These are phyloP conservation scores for Pseudorhombus dupliciocellatus DNA, from an alignment of 2,113 vertebrate genomes.

Conservation along the genomic window DNA sequence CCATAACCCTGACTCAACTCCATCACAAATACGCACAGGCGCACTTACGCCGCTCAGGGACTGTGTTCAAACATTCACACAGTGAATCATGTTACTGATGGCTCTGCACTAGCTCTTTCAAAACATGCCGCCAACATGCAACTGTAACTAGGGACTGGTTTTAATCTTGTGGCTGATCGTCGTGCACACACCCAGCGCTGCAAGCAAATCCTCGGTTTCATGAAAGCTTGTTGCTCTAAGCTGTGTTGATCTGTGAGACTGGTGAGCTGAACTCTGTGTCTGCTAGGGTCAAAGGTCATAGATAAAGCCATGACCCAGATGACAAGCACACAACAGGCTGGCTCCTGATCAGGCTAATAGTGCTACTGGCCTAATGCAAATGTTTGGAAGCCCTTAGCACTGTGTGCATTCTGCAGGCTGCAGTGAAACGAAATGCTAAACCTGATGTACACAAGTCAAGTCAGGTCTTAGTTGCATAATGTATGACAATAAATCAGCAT, in stretches of 20 bases:
- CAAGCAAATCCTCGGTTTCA: slow-evolving; percentile 2
- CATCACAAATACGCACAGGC: neutral
- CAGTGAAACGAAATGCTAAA: slow-evolving; percentile 6
- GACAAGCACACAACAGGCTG: slow-evolving; percentile 19
- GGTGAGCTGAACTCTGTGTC: slow-evolving; percentile 30
- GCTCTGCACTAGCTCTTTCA: neutral
- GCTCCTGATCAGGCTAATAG: slow-evolving; percentile 35
- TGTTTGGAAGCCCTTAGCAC: slow-evolving; percentile 45
- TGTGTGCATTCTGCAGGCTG: neutral
- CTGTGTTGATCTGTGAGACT: slow-evolving; percentile 14
- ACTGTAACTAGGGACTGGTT: no score
- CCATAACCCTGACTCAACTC: slow-evolving; percentile 1
- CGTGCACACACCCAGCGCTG: neutral
- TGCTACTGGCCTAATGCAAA: slow-evolving; percentile 27
- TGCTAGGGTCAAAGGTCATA: slow-evolving; percentile 39
- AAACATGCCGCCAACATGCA: neutral
- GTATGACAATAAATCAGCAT: neutral
- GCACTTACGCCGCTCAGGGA: neutral
- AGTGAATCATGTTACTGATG: neutral
- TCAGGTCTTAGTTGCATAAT: neutral
- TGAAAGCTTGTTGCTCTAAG: slow-evolving; percentile 25
- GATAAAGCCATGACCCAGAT: slow-evolving; percentile 48
- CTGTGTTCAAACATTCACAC: neutral
- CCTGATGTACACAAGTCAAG: neutral
- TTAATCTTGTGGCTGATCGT: no score